phyloP scores from a whole-genome alignment of 2,888 invertebrate species.

The Caenorhabditis imperialis region DNA sequence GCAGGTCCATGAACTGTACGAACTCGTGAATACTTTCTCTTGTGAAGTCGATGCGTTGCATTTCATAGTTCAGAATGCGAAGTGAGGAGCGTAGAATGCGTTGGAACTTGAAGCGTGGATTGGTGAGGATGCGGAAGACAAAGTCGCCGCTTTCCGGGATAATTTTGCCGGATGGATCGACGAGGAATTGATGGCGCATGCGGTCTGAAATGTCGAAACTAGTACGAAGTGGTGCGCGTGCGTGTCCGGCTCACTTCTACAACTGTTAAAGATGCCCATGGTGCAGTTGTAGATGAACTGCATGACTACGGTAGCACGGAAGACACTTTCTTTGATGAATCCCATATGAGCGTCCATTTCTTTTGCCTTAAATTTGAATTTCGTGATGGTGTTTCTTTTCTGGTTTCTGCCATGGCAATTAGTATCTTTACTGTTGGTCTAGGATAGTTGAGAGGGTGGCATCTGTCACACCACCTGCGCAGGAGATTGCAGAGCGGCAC shows the following conservation, averaged over 20 bases:
- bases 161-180: constrained; percentile 23
- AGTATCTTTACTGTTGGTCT: too few relatives aligned
- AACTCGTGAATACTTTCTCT: constrained; percentile 7
- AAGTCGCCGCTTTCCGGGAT: constrained; percentile 26
- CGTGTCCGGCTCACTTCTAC: constrained; percentile 9
- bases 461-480: too few relatives aligned
- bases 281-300: constrained; percentile 32
- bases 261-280: constrained; percentile 14
- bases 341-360: constrained; percentile 36
- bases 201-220: constrained; percentile 5
- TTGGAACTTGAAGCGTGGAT: constrained; percentile 19
- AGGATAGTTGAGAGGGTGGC: too few relatives aligned
- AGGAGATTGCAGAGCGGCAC: too few relatives aligned
- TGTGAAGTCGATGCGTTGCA: constrained; percentile 19
- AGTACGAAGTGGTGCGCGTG: background rate
- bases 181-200: constrained; percentile 12
- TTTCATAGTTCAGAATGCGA: constrained; percentile 21
- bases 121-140: constrained; percentile 19
- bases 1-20: constrained; percentile 19
- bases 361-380: constrained; percentile 14
- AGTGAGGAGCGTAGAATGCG: constrained; percentile 10
- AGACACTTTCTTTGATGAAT: constrained; percentile 21
- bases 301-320: constrained; percentile 27
- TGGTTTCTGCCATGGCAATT: too few relatives aligned
- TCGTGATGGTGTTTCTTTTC: too few relatives aligned